Evolutionary conservation across 2,113 vertebrate species (phyloP), one percentile per base, ranked within the genome.

Genomic region (Balaenoptera acutorostrata): DNA sequence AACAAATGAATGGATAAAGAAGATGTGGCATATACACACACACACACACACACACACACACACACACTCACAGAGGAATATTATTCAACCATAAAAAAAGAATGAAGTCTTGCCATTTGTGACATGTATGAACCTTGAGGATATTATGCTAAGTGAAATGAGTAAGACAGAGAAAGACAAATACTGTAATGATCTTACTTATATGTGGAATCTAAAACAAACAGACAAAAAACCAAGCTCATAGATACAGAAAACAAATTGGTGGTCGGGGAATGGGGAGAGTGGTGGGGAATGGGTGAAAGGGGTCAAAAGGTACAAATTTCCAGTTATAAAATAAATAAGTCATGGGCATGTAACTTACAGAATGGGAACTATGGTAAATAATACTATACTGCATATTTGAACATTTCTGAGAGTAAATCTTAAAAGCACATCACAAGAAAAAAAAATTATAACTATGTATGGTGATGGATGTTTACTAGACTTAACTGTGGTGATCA

Each of bases 381-480:
- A 69, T 46, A 59, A 93, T 39, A 59, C 23, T 68, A 11, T 31
- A 44, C n/a, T n/a, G 20, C 8, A n/a, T 46, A 91, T 78, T 85
- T 69, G 33, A 85, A 85, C 33, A 31, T 84, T 84, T 41, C 61
- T 77, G 20, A 83, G 36, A 85, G 13, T 21, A 80, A 61, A 80
- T 64, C 57, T 80, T 92, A 52, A 64, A 71, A 71, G 64, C n/a
- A 92, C 21, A 71, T 36, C 55, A 61, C 20, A 92, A 41, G 88
- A 80, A 71, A 89, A 87, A 23, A 84, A 23, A 46, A 9, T 3
- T 55, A 15, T 72, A 71, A 29, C 83, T 81, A 59, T 25, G 23
- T 49, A 80, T 80, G 72, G 11, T 66, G 57, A 75, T 4, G 25
- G 31, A 91, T 23, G 29, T 52, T 80, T 63, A 71, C 41, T 41